phyloP scores from a whole-genome alignment of 2,888 invertebrate species.

The Calephelis perditalis region DNA sequence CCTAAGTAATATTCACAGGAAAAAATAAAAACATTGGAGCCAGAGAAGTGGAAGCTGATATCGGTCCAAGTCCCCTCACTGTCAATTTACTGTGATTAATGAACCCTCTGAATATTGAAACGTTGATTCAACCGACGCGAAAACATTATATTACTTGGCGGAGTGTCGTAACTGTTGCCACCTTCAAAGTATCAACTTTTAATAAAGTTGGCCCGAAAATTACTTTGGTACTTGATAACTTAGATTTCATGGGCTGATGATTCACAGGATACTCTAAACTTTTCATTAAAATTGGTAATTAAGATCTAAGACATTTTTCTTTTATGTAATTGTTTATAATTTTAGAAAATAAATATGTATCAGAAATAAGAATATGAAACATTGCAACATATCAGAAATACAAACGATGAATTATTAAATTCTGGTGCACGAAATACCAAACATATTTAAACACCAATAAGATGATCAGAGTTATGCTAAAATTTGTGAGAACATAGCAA shows the following conservation, averaged over 20 bases:
- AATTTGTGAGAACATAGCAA: constrained; percentile 31
- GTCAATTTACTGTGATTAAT: constrained; percentile 76
- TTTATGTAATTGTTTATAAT: too few relatives aligned
- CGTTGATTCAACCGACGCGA: constrained; percentile 66
- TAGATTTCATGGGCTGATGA: constrained; percentile 9
- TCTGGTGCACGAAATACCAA: background rate
- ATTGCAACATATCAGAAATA: too few relatives aligned
- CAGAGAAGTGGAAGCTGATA: constrained; percentile 41
- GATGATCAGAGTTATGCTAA: background rate
- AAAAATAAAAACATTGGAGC: constrained; percentile 42
- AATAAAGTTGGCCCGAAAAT: constrained; percentile 52
- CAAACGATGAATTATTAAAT: background rate
- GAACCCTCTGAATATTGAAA: constrained; percentile 72
- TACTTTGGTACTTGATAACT: constrained; percentile 26
- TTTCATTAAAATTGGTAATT: too few relatives aligned
- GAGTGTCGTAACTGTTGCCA: constrained; percentile 42
- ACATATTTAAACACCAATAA: background rate
- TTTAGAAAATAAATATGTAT: too few relatives aligned
- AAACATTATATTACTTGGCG: constrained; percentile 66
- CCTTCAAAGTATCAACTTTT: constrained; percentile 50
- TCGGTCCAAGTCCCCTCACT: constrained; percentile 55
- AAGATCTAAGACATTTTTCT: too few relatives aligned
- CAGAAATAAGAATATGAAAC: too few relatives aligned
- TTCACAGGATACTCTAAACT: background rate
- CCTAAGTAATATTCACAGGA: constrained; percentile 35